Evolutionary conservation across 2,888 invertebrate species (phyloP), one percentile per base, ranked within the genome.

Genomic region (Netelia virgata): DNA sequence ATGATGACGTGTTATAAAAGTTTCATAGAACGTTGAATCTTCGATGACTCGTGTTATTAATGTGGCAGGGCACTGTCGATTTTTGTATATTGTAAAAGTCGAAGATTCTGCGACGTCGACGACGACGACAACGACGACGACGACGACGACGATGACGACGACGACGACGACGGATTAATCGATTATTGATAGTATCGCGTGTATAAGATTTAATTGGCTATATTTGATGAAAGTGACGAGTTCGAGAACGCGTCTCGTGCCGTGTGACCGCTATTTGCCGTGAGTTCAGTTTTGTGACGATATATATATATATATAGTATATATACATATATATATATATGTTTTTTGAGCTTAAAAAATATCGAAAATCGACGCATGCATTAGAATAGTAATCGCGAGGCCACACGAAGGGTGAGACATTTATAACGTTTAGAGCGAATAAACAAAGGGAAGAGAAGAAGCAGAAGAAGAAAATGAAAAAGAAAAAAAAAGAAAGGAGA

Each of bases 391-490:
- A 77, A 82, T 63, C 74, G 74, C 61, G 78, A 78, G 77, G 82
- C 76, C 63, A 61, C 82, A 76, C 53, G 28, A 75, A 28, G 80
- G 53, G 43, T 43, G 61, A 82, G 68, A 70, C 69, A 73, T 72
- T 77, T 75, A 61, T 73, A 77, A 83, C 73, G 72, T 76, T 69
- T 78, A 80, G 82, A 83, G 77, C 63, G 75, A 85, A 85, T 78
- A 70, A 84, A 84, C 47, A 73, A 77, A 75, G 61, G 64, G 75
- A 81, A 83, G 79, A 83, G 73, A 47, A 28, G 73, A 47, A 28
- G n/a, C n/a, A n/a, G 59, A 73, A 85, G 47, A 74, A 79, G 18
- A 47, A 57, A 28, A 28, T 28, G 50, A 80, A 55, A 69, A 81
- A 84, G 70, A 80, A 77, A 74, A 84, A 68, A 73, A 43, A 75